phyloP scores from a whole-genome alignment of 1,140 invertebrate genomes.

The Drosophila nikananu region DNA sequence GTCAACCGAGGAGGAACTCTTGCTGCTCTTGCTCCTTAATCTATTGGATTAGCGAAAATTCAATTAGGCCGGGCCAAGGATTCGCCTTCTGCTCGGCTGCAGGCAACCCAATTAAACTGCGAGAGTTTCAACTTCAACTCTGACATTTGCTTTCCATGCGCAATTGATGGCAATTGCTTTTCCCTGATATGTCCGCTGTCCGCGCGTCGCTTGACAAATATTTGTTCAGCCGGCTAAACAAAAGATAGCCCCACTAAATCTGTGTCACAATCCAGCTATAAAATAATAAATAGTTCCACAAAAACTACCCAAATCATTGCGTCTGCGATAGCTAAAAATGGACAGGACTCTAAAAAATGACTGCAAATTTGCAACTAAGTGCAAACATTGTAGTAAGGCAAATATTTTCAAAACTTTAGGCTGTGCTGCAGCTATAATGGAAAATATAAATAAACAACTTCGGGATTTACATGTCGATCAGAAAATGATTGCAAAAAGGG shows the following conservation, averaged over 20 bases:
- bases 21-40: constrained; percentile 65
- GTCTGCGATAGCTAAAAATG: constrained; percentile 6
- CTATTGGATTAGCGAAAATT: constrained; percentile 79
- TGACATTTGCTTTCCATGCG: constrained; percentile 39
- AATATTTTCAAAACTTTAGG: constrained; percentile 80
- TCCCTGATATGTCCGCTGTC: constrained; percentile 11
- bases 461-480: constrained; percentile 56
- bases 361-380: constrained; percentile 70
- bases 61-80: constrained; percentile 70
- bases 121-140: constrained; percentile 37
- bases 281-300: constrained; percentile 64
- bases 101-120: constrained; percentile 71
- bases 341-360: constrained; percentile 61
- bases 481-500: constrained; percentile 67
- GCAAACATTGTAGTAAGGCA: constrained; percentile 71
- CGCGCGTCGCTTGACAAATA: constrained; percentile 57
- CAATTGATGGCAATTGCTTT: constrained; percentile 23
- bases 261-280: constrained; percentile 61
- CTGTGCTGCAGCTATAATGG: constrained; percentile 37
- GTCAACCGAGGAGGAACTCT: constrained; percentile 30
- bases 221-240: constrained; percentile 66
- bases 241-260: constrained; percentile 74
- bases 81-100: constrained; percentile 22
- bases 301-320: constrained; percentile 21
- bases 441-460: constrained; percentile 40